Base-by-base conservation (phyloP, 2,888 invertebrate genomes). In the Agrotis puta region DNA sequence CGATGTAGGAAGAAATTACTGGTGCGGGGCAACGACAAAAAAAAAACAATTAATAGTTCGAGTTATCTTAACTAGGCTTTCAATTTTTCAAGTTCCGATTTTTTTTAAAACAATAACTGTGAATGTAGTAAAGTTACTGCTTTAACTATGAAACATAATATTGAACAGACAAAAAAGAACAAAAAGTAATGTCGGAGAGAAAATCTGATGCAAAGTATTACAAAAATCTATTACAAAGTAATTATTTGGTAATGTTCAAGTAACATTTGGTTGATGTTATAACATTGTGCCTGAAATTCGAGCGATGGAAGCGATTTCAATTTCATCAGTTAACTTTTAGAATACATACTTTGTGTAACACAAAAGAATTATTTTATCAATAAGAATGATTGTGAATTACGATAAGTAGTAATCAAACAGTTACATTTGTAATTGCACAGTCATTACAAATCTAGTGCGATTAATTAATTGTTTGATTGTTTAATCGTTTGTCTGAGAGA, bases 191-290 rank as follows among this genome's bases (percentile, higher is more conserved):
- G 13, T 53, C n/a, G 2, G 45, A 47, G 62, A 74, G 22, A 27
- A 20, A 56, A 45, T 39, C 48, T 72, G 64, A 81, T 63, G 79
- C 77, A 80, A 80, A 65, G 62, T 14, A 11, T 79, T 79, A 73
- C 68, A 14, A 68, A 14, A 68, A 53, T 65, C 57, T 73, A 58
- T 66, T 53, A 33, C 56, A 64, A 61, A 69, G 5, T 58, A 45
- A 39, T 13, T 13, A 45, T 77, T 74, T 62, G 70, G 81, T 70
- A 81, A 77, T 13, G 24, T 54, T 48, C 20, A 45, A 61, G 74
- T 70, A 61, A 73, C 48, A 53, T 53, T 74, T 64, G 3, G 47
- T n/a, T 72, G 53, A 69, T 72, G 51, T 79, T 66, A 65, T 5
- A 56, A 39, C 39, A 63, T 39, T 64, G 61, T 58, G 22, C 48